Evolutionary conservation across 2,113 vertebrate species (phyloP).

Genomic region (Sander lucioperca): DNA sequence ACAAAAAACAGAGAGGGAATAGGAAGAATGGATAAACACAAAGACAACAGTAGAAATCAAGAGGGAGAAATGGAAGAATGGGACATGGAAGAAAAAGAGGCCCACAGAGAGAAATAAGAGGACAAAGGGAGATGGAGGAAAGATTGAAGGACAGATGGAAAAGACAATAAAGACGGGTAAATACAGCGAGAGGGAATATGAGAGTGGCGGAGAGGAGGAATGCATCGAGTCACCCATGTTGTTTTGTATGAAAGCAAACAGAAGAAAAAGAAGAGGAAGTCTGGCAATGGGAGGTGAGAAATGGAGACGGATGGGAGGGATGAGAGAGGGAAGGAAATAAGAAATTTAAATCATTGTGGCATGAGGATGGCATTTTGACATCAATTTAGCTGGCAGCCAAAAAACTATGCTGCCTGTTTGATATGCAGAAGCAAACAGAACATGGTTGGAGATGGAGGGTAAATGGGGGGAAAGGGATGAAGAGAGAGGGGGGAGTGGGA

Average conservation of each 20-base stretch:
- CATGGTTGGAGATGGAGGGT: neutral
- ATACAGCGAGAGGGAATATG: slow-evolving; percentile 28
- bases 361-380: slow-evolving; percentile 69
- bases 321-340: slow-evolving; percentile 40
- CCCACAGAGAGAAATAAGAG: neutral
- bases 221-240: slow-evolving; percentile 38
- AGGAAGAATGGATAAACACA: slow-evolving; percentile 19
- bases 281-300: slow-evolving; percentile 4
- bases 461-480: neutral
- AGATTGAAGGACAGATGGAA: slow-evolving; percentile 43
- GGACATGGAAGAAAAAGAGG: slow-evolving; percentile 1
- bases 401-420: slow-evolving; percentile 33
- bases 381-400: slow-evolving; percentile 59
- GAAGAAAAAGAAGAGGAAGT: neutral
- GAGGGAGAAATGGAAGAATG: slow-evolving; percentile 16
- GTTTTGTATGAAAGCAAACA: slow-evolving; percentile 66
- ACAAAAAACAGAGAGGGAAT: slow-evolving; percentile 18
- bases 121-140: slow-evolving; percentile 10
- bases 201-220: slow-evolving; percentile 3
- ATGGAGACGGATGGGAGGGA: slow-evolving; percentile 27
- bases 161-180: slow-evolving; percentile 40
- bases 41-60: slow-evolving; percentile 26
- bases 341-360: slow-evolving; percentile 62
- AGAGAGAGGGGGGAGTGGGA: neutral
- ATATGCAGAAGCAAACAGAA: slow-evolving; percentile 40